These are phyloP conservation scores for Phrynocephalus guinanensis DNA, from an alignment of 2,797 vertebrate species.

Conservation along the genomic window DNA sequence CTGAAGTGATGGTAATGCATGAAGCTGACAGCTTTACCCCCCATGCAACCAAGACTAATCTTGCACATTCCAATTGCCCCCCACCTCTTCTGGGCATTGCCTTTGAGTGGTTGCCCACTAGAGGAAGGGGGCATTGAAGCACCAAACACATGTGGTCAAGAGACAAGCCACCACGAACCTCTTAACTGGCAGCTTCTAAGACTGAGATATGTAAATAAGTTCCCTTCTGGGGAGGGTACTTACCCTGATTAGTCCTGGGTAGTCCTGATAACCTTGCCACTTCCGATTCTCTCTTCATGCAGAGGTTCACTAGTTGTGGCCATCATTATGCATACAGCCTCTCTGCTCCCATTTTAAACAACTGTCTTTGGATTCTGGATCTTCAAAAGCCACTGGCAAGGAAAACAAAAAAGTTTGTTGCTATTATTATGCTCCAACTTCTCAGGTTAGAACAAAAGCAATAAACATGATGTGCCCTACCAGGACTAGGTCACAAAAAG, in stretches of 20 bases:
- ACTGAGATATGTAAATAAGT: neutral
- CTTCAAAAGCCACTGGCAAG: conserved; percentile 29
- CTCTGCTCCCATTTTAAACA: neutral
- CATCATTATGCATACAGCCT: neutral
- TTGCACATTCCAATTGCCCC: too few relatives aligned
- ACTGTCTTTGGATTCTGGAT: neutral
- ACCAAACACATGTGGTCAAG: too few relatives aligned
- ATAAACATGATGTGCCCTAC: conserved; percentile 12
- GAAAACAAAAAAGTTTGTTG: neutral
- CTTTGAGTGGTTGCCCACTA: too few relatives aligned
- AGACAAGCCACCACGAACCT: too few relatives aligned
- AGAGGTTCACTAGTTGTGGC: neutral
- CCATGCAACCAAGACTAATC: too few relatives aligned
- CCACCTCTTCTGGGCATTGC: too few relatives aligned
- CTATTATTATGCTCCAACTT: conserved; percentile 3
- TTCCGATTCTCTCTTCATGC: neutral
- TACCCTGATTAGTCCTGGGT: too few relatives aligned
- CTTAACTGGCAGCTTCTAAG: neutral
- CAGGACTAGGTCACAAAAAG: conserved; percentile 30
- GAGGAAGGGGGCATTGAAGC: too few relatives aligned
- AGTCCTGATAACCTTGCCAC: too few relatives aligned
- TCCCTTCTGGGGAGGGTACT: neutral
- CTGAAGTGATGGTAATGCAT: too few relatives aligned
- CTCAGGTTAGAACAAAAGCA: conserved; percentile 29
- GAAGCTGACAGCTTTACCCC: too few relatives aligned